Percentiles rank a stretch among this genome's conserved stretches.
Conservation (phyloP, 2,113 vertebrate species). For the Candoia aspera region DNA sequence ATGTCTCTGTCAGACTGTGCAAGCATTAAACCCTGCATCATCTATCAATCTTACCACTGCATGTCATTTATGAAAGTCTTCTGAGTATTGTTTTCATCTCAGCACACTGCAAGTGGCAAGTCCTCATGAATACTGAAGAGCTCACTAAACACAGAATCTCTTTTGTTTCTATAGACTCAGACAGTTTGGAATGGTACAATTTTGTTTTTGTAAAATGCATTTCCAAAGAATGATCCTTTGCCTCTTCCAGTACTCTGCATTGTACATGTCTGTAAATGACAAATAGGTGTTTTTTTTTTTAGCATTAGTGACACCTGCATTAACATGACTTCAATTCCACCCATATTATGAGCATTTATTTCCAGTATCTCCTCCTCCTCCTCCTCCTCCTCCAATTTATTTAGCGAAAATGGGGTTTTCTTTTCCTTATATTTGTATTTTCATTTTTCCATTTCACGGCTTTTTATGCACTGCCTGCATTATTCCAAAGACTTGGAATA, state of each 20-base stretch:
- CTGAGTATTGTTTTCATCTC: constrained; percentile 84
- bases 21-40: constrained; percentile 79
- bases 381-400: constrained; percentile 51
- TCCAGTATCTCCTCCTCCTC: constrained; percentile 43
- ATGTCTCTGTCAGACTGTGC: constrained; percentile 76
- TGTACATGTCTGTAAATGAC: constrained; percentile 48
- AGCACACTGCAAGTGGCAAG: constrained; percentile 77
- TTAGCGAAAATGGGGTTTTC: constrained; percentile 48
- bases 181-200: constrained; percentile 72
- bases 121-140: constrained; percentile 83
- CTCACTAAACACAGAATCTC: constrained; percentile 72
- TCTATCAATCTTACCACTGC: constrained; percentile 82
- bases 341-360: constrained; percentile 28
- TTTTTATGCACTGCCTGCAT: background rate
- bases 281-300: constrained; percentile 21
- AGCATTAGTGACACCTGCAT: constrained; percentile 36
- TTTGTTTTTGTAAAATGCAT: constrained; percentile 70
- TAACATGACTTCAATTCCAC: constrained; percentile 31
- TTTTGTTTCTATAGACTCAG: constrained; percentile 79
- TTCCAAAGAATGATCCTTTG: constrained; percentile 50
- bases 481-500: background rate
- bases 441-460: background rate
- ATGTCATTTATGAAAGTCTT: constrained; percentile 85
- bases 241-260: constrained; percentile 46
- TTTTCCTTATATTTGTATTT: background rate